Evolutionary conservation across 1,140 invertebrate species (phyloP), one percentile per base, ranked within the genome.

Genomic region (Drosophila lacteicornis): DNA sequence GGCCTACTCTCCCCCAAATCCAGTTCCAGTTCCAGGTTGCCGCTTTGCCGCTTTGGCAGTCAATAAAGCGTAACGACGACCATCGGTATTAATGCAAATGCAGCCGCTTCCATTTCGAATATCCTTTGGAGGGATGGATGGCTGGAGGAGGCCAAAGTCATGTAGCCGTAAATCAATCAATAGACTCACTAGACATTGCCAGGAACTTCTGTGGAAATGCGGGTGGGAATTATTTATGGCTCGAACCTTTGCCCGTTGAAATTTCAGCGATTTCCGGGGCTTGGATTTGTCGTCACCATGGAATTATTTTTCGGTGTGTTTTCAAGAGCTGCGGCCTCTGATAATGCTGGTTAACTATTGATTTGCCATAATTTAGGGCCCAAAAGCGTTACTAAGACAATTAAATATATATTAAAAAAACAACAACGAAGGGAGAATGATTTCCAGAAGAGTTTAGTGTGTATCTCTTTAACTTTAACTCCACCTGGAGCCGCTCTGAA

Each of bases 81-180:
- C 80, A 66, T 30, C 50, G 69, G 61, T 57, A 90, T 90, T 81
- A 85, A 88, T 90, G 79, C 53, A 76, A 84, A 79, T 80, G 51
- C 67, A 61, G 17, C 58, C 38, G 25, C n/a, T 43, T 51, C 46
- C 49, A 46, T 12, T 27, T 46, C n/a, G 38, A 56, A 66, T 66
- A 60, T 86, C 82, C 82, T 79, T 75, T 53, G 7, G 30, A 33
- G 7, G 30, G 30, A 8, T 33, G 30, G 11, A 9, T n/a, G n/a
- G n/a, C n/a, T n/a, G 50, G 9, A 2, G 12, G 30, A 19, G 30
- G 51, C 15, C 17, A 38, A 51, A 51, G 67, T 50, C 50, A 79
- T 71, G 65, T 81, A 69, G 11, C 75, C 79, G 76, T 86, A 87
- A 86, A 86, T 87, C 82, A 82, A 86, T 86, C 82, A 86, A 86